A percentile compares a stretch with the other conserved stretches of the same genome.
These are phyloP conservation scores for Sipha maydis DNA, from an alignment of 2,888 invertebrate genomes.

Conservation along the genomic window DNA sequence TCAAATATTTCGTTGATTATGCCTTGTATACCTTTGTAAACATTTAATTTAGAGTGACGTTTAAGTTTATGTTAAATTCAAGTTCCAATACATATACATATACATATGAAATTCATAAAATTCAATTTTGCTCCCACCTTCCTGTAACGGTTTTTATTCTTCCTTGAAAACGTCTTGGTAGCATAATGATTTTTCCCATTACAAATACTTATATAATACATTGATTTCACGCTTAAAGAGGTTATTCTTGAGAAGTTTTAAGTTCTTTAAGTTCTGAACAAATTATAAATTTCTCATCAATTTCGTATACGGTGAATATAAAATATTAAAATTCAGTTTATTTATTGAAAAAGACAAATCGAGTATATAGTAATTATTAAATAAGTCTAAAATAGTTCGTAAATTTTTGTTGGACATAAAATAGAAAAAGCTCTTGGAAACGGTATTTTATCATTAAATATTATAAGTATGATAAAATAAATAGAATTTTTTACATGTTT, in stretches of 20 bases:
- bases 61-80: slow-evolving; percentile 3
- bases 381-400: background rate
- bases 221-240: background rate
- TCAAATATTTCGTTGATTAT: background rate
- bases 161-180: background rate
- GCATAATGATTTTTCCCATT: background rate
- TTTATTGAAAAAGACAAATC: background rate
- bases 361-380: background rate
- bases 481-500: too few relatives aligned
- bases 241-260: background rate
- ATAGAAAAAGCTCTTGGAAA: too few relatives aligned
- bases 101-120: background rate
- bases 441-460: too few relatives aligned
- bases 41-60: background rate
- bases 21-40: background rate
- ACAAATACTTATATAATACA: background rate
- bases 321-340: background rate
- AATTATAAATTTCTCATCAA: background rate
- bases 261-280: background rate
- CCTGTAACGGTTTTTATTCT: slow-evolving; percentile 3
- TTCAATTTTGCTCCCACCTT: background rate
- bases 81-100: background rate
- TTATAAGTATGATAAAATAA: too few relatives aligned
- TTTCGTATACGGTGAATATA: background rate
- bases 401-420: background rate